Base-by-base conservation (phyloP, 1,140 invertebrate species). In the Lordiphosa mommai region DNA sequence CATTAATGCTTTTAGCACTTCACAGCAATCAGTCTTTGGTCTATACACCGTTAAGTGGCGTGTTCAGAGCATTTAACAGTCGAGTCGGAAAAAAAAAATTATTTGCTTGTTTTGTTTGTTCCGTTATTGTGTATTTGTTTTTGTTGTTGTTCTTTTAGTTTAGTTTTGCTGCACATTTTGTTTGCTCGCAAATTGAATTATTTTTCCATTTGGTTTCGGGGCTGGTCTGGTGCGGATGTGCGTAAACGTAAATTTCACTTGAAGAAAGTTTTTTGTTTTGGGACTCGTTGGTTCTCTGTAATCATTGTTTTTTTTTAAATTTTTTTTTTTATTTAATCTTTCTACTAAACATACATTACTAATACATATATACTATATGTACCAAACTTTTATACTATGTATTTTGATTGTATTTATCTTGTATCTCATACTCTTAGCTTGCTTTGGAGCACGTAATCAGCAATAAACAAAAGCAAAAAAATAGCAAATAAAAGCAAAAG, bases 341-440 rank as follows among this genome's bases (percentile, higher is more conserved):
- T 34, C 17, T 48, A 46, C 16, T 48, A 5, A 4, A 63, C 36
- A 43, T 57, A 56, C 12, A n/a, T 27, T 7, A 23, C 20, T 23
- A 23, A 27, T 27, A 27, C 23, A 30, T 50, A 17, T 50, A 36
- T n/a, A 37, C 40, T 47, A 61, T 66, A 73, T 71, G 56, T 82
- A 43, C 12, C 12, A 71, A 74, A 84, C 53, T 84, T 53, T 74
- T 74, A 74, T 74, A 72, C 76, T 72, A 76, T 57, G 76, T 82
- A 84, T 84, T 87, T 87, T 87, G 61, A 86, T 72, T 86, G 76
- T 86, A 82, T 64, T 87, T 87, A 87, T 86, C 82, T 86, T 87
- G 85, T 87, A 87, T 87, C 86, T 87, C 86, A 86, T 87, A 87
- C 86, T 66, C 61, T 79, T 87, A 87, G 86, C 86, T 87, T 87